These are phyloP conservation scores for Melanaphis sacchari DNA, from an alignment of 1,140 invertebrate genomes.

Conservation along the genomic window DNA sequence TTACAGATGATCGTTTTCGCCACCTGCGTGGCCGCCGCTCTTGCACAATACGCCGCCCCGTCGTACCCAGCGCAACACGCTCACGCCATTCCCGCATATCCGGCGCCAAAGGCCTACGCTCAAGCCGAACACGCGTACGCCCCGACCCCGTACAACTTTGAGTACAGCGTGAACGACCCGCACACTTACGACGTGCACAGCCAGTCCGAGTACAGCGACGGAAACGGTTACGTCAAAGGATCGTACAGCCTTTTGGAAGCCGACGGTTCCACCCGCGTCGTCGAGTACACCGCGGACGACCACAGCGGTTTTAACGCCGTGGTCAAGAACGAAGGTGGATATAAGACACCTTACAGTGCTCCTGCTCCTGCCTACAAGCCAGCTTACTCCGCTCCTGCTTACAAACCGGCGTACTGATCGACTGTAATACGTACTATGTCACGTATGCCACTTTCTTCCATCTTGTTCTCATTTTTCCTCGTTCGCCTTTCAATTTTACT, in stretches of 20 bases:
- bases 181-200: background rate
- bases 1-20: constrained; percentile 59
- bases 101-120: constrained; percentile 18
- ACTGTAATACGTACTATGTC: too few species aligned
- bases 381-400: background rate
- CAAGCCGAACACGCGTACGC: constrained; percentile 47
- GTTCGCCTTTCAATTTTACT: background rate
- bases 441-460: background rate
- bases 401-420: background rate
- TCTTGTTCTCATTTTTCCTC: background rate
- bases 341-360: background rate
- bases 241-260: constrained; percentile 2
- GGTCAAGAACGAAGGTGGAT: constrained; percentile 59
- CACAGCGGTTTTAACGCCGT: constrained; percentile 62
- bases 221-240: background rate
- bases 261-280: background rate
- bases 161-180: background rate
- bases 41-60: constrained; percentile 46
- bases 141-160: constrained; percentile 60
- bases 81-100: constrained; percentile 54
- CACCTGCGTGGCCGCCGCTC: constrained; percentile 58
- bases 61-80: constrained; percentile 34
- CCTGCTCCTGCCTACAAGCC: too few species aligned
- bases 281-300: background rate
- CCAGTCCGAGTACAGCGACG: background rate